A percentile compares a stretch with the other conserved stretches of the same genome.
These are phyloP conservation scores for Prionailurus bengalensis DNA, from an alignment of 2,113 vertebrate genomes.

Conservation along the genomic window DNA sequence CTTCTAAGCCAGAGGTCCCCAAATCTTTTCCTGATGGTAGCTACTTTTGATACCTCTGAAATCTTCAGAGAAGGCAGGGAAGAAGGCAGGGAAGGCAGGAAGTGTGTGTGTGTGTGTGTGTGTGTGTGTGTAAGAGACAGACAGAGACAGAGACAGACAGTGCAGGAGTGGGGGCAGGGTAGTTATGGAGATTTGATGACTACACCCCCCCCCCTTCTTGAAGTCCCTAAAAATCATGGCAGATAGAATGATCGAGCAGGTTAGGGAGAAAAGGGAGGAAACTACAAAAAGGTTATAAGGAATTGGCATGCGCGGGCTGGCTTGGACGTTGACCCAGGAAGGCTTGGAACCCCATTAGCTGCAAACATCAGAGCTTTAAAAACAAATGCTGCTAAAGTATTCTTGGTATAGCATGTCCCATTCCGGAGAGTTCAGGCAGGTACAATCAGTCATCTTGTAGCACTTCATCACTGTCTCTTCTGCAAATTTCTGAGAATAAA, in stretches of 20 bases:
- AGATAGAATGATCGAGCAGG: not conserved
- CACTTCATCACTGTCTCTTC: not conserved
- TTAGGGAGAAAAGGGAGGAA: not conserved
- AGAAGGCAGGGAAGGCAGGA: not conserved
- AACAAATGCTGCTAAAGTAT: not conserved
- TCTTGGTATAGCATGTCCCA: not conserved
- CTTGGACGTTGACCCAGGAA: conserved; percentile 14
- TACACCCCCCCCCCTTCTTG: not conserved
- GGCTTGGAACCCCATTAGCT: not conserved
- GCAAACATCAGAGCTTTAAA: conserved; percentile 7
- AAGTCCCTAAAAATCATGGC: not conserved
- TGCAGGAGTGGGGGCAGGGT: not conserved
- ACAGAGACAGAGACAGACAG: not conserved
- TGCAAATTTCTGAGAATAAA: conserved; percentile 58
- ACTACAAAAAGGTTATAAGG: not conserved
- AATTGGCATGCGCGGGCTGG: not conserved
- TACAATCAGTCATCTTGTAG: not conserved
- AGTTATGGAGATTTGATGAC: not conserved
- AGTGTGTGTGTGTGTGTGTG: not conserved
- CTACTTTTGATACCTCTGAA: conserved; percentile 27
- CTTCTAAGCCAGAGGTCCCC: not conserved
- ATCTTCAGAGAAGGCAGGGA: conserved; percentile 3
- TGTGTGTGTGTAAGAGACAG: not conserved
- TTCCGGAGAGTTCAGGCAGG: not conserved
- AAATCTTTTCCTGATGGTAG: not conserved